Base-by-base conservation (phyloP, 2,888 invertebrate genomes). In the Euspilapteryx auroguttella region DNA sequence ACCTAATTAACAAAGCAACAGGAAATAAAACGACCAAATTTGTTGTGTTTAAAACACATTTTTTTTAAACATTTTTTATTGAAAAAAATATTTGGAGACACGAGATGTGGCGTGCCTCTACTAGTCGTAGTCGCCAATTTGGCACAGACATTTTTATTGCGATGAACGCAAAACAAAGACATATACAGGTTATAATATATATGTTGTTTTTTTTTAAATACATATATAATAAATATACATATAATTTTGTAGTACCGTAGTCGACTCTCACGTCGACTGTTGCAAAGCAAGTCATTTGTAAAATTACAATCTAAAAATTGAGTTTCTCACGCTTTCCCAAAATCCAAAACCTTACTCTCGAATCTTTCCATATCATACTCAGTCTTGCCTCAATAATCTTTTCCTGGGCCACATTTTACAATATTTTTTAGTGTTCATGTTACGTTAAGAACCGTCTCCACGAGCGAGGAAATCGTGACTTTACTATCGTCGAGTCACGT, bases 21-120 rank as follows among this genome's bases (percentile, higher is more conserved):
- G n/a, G n/a, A n/a, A n/a, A n/a, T n/a, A n/a, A n/a, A n/a, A n/a
- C n/a, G n/a, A n/a, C n/a, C n/a, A n/a, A n/a, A n/a, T n/a, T n/a
- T 73, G 73, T 73, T 69, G 73, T 75, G 73, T 75, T 75, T 49
- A 61, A 68, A 75, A 75, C 73, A 75, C 73, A 50, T 69, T 73
- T 73, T 68, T 68, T 69, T 48, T 47, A 49, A 42, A n/a, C n/a
- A n/a, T 47, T 64, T 58, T 73, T 75, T 73, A 71, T 73, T 71
- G 68, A 69, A 73, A 73, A 75, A 69, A n/a, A n/a, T 69, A 63
- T 62, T 49, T 47, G 44, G 55, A 45, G 64, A 59, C 66, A 61
- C 49, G 9, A 54, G 71, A 37, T 68, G 66, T 52, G 63, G 41
- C 40, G 49, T 52, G 63, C 53, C 63, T 40, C 45, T 53, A 46